Base-by-base conservation (phyloP, 2,113 vertebrate species). In the Brachirus orientalis region DNA sequence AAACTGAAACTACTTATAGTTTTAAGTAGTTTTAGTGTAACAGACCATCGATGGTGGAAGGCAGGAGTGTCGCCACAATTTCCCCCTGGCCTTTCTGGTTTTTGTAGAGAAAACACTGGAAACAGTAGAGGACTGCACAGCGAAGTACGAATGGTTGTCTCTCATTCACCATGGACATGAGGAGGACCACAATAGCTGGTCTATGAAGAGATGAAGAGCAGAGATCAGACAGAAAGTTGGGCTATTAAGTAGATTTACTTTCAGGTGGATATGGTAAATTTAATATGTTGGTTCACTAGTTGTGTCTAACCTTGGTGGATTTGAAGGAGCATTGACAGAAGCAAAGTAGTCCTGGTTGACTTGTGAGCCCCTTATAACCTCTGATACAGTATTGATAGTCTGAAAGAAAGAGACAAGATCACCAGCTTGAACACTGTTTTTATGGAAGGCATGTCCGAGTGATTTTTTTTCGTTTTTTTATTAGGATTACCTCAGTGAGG, bases 91-190 rank as follows among this genome's bases (percentile, higher is more conserved):
- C 97, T 77, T 97, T 98, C 53, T 97, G 95, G 82, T 99, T 99
- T 86, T 96, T 98, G 89, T 98, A 99, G 2, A 99, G 87, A 75
- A 98, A 99, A 88, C 98, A 98, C 90, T 99, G 97, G 92, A 99
- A 99, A 48, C 98, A 99, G 79, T 99, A 99, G 56, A 99, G 96
- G 35, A 99, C 97, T 0, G 98, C 97, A 50, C 98, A 99, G 17
- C 97, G 96, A 7, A 99, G 91, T 22, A 99, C 97, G 10, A 99
- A 99, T 0, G 98, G 97, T 81, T 99, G 98, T 56, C 96, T 91
- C 77, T 99, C 98, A 0, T 98, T 99, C 10, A 99, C 97, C 98
- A 99, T 99, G 75, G 98, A 99, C 97, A 99, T 97, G 44, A 99
- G 95, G 7, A 99, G 92, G 4, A 99, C 97, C 3, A 99, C 98